Conservation (phyloP, 2,113 vertebrate species). For the Dolichotis patagonum region DNA sequence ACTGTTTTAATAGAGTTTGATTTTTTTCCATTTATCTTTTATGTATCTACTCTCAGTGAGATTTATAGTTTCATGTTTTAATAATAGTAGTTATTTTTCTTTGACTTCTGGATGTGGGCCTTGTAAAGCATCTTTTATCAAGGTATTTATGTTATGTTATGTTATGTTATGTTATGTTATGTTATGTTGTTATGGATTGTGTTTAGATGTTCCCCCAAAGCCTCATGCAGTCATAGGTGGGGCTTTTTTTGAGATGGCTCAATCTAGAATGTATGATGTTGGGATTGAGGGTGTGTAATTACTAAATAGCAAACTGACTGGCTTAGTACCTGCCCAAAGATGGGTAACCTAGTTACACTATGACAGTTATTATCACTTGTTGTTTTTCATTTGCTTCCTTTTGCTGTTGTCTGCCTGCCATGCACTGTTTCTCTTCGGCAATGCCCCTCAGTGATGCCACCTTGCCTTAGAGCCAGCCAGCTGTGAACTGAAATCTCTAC, state of each 20-base stretch:
- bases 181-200: neutral
- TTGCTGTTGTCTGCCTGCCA: neutral
- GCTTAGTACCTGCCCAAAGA: neutral
- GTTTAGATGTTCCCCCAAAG: neutral
- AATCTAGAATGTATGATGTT: neutral
- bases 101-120: neutral
- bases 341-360: neutral
- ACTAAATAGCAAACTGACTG: neutral
- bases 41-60: neutral
- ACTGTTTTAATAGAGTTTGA: neutral
- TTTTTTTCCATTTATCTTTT: neutral
- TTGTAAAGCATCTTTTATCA: neutral
- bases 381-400: neutral
- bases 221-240: neutral
- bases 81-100: neutral
- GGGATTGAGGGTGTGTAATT: neutral
- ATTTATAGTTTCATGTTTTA: neutral
- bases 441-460: neutral
- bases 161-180: too few species aligned
- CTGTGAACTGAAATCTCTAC: neutral
- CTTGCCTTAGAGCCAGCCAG: neutral
- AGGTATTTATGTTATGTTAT: neutral
- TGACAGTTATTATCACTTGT: neutral
- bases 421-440: neutral
- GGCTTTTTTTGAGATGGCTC: neutral